Base-by-base conservation (phyloP, 1,140 invertebrate species). In the honey bee (Apis mellifera) region DNA sequence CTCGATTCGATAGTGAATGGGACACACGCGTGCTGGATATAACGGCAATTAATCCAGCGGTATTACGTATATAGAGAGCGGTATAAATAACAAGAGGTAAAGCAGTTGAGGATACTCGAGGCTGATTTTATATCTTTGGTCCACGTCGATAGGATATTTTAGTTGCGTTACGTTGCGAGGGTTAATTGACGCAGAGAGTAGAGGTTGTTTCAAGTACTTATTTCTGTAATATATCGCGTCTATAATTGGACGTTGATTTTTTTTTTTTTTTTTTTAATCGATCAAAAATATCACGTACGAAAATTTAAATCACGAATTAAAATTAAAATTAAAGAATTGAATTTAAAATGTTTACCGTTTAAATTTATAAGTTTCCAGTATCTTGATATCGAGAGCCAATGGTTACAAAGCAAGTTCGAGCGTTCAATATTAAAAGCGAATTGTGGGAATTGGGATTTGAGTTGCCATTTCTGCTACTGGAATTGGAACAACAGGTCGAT, bases 401-500 rank as follows among this genome's bases (percentile, higher is more conserved):
- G 9, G 9, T 12, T 9, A 23, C 42, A 50, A 60, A 26, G 19
- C 26, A n/a, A n/a, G 12, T 23, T 42, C 23, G 11, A 57, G 15
- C 11, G 12, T n/a, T n/a, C n/a, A 11, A 42, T 64, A 21, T 19
- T 26, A 55, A n/a, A 50, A 15, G 5, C 8, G 50, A 50, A 74
- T 66, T 42, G 11, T 65, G 69, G 9, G 9, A 42, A n/a, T 42
- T n/a, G 2, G n/a, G 23, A 23, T 50, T 71, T 50, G 54, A 9
- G n/a, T 15, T 15, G 64, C 64, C 79, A 82, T 82, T 26, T 42
- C 19, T 50, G 54, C 11, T 50, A 32, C 52, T 65, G 57, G 59
- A 69, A n/a, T 85, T 77, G 74, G 57, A 50, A 76, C 71, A 66
- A 60, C 75, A 85, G 84, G 60, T 76, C 54, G 64, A 23, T 55